A percentile compares a stretch with the other conserved stretches of the same genome.
These are phyloP conservation scores for Platalea minor DNA, from an alignment of 2,797 vertebrate genomes.

Conservation along the genomic window DNA sequence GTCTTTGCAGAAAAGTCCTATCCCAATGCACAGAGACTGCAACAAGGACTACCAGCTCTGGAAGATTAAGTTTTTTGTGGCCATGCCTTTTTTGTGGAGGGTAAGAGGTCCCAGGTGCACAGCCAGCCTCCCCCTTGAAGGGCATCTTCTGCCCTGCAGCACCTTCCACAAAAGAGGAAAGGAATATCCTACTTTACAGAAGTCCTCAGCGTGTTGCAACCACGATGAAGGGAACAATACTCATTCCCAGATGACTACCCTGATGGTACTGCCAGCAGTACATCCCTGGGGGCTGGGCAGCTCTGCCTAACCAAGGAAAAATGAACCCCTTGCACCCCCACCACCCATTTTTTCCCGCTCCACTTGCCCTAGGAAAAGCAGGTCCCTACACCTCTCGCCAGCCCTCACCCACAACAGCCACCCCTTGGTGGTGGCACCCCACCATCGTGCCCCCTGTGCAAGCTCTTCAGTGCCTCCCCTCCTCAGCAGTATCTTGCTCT, in stretches of 20 bases:
- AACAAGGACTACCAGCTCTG: neutral
- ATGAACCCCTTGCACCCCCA: neutral
- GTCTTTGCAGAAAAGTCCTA: neutral
- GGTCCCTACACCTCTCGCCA: neutral
- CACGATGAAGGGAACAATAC: neutral
- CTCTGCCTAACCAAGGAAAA: neutral
- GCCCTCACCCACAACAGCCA: neutral
- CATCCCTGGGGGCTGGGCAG: neutral
- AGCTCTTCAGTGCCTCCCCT: neutral
- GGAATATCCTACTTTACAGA: neutral
- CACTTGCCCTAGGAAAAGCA: neutral
- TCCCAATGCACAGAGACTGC: neutral
- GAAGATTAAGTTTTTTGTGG: neutral
- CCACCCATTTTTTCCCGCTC: neutral
- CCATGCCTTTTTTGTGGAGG: neutral
- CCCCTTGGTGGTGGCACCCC: neutral
- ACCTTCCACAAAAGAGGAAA: neutral
- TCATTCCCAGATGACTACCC: neutral
- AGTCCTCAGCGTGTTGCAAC: neutral
- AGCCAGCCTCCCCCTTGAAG: neutral
- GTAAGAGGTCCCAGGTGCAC: neutral
- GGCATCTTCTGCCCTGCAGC: neutral
- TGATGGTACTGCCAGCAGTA: neutral
- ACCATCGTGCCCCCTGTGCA: fast-evolving
- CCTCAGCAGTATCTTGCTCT: neutral